Percentiles rank a stretch among this genome's conserved stretches.
Evolutionary conservation across 2,888 invertebrate species (phyloP).

Genomic region (Aporophyla nigra): DNA sequence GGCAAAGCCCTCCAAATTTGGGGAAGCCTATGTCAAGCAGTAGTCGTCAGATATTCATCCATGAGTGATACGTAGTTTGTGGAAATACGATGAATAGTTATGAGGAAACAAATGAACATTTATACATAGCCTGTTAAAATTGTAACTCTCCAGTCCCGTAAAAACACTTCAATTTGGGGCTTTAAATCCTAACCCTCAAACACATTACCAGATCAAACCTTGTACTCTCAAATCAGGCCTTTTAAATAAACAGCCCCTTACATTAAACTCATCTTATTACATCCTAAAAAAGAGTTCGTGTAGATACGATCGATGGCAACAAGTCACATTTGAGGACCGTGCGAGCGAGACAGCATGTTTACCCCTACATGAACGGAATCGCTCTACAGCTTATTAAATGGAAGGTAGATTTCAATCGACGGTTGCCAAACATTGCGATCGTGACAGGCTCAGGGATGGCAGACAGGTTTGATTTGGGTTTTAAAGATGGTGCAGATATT

Average conservation of each 20-base stretch:
- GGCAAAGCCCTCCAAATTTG: too few species aligned
- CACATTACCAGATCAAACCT: constrained; percentile 8
- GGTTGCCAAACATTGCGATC: constrained; percentile 56
- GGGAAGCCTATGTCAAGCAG: too few species aligned
- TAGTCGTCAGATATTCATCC: background rate
- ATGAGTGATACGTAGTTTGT: background rate
- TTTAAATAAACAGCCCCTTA: constrained; percentile 26
- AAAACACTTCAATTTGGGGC: background rate
- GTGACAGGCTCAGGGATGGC: constrained; percentile 46
- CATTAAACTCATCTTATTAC: constrained; percentile 37
- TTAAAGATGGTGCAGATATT: background rate
- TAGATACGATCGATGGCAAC: constrained; percentile 47
- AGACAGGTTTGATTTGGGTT: constrained; percentile 26
- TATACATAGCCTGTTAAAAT: too few species aligned
- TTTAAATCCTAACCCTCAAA: background rate
- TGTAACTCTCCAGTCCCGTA: too few species aligned
- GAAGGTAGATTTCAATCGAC: constrained; percentile 70
- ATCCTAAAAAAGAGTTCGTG: constrained; percentile 37
- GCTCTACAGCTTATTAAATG: constrained; percentile 73
- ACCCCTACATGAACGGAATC: constrained; percentile 38
- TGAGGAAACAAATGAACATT: too few species aligned
- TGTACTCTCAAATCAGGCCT: background rate
- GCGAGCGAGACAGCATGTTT: constrained; percentile 42
- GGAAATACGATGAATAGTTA: too few species aligned
- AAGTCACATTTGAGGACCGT: constrained; percentile 51